These are phyloP conservation scores for Notechis scutatus DNA, from an alignment of 2,113 vertebrate genomes.

Conservation along the genomic window DNA sequence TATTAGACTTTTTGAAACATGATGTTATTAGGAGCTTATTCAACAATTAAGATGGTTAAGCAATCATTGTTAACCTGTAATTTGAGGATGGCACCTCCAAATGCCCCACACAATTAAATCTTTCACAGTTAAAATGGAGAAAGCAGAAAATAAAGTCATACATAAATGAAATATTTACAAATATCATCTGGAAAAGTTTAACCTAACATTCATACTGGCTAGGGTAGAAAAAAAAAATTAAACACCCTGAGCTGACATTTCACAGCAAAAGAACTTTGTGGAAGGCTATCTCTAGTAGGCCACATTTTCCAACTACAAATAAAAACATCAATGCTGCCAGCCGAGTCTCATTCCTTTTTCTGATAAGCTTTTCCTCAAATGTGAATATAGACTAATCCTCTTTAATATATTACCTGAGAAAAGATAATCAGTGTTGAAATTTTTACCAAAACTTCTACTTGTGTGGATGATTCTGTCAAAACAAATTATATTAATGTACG, in stretches of 20 bases:
- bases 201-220: constrained; percentile 57
- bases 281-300: constrained; percentile 77
- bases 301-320: constrained; percentile 80
- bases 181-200: constrained; percentile 63
- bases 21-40: constrained; percentile 44
- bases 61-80: constrained; percentile 42
- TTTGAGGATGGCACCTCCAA: constrained; percentile 43
- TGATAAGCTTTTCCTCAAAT: constrained; percentile 83
- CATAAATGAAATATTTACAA: constrained; percentile 52
- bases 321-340: constrained; percentile 80
- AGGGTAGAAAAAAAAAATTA: constrained; percentile 44
- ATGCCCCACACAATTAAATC: constrained; percentile 36
- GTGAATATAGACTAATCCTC: constrained; percentile 85
- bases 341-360: constrained; percentile 69
- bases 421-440: constrained; percentile 83
- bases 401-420: constrained; percentile 83
- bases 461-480: constrained; percentile 64
- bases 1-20: constrained; percentile 56
- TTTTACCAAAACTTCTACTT: constrained; percentile 78
- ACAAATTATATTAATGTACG: constrained; percentile 68
- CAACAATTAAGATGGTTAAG: constrained; percentile 22
- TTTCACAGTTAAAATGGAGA: constrained; percentile 19
- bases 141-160: constrained; percentile 29
- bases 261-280: constrained; percentile 64
- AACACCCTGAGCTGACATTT: constrained; percentile 59